Evolutionary conservation across 1,140 invertebrate genomes (phyloP).

Genomic region (Gonioctena quinquepunctata): DNA sequence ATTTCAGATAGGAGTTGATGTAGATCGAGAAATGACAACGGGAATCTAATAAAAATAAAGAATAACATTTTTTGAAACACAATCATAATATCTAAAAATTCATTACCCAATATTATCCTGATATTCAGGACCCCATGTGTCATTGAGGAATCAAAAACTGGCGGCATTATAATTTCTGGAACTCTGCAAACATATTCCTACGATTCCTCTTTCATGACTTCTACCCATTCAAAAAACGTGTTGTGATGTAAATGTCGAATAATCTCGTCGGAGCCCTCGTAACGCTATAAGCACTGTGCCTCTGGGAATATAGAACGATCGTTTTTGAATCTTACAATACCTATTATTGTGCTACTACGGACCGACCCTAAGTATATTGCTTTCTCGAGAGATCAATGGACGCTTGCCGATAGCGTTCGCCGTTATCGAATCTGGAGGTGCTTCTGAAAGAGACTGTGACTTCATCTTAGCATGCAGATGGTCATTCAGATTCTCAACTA

Average conservation of each 20-base stretch:
- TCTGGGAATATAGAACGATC: slow-evolving; percentile 17
- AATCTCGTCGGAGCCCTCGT: neutral
- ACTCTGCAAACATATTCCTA: too few relatives aligned
- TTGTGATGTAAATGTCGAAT: neutral
- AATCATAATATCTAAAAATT: too few relatives aligned
- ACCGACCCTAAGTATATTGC: slow-evolving; percentile 43
- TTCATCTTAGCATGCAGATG: slow-evolving; percentile 27
- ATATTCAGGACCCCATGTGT: too few relatives aligned
- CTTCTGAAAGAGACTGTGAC: slow-evolving; percentile 29
- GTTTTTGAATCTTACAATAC: slow-evolving; percentile 43
- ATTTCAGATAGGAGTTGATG: too few relatives aligned
- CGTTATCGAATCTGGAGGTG: slow-evolving; percentile 36
- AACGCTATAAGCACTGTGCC: neutral
- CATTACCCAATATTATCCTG: too few relatives aligned
- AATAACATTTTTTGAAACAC: too few relatives aligned
- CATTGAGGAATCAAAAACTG: too few relatives aligned
- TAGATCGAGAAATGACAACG: too few relatives aligned
- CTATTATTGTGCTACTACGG: slow-evolving; percentile 40
- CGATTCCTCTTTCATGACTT: too few relatives aligned
- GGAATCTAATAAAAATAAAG: too few relatives aligned
- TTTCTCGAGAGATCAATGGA: slow-evolving; percentile 45
- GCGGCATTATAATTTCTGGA: too few relatives aligned
- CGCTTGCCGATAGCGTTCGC: slow-evolving; percentile 25
- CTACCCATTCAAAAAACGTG: too few relatives aligned
- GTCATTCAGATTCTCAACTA: slow-evolving; percentile 32